Evolutionary conservation across 1,140 invertebrate species (phyloP).

Genomic region (Drosophila burlai): DNA sequence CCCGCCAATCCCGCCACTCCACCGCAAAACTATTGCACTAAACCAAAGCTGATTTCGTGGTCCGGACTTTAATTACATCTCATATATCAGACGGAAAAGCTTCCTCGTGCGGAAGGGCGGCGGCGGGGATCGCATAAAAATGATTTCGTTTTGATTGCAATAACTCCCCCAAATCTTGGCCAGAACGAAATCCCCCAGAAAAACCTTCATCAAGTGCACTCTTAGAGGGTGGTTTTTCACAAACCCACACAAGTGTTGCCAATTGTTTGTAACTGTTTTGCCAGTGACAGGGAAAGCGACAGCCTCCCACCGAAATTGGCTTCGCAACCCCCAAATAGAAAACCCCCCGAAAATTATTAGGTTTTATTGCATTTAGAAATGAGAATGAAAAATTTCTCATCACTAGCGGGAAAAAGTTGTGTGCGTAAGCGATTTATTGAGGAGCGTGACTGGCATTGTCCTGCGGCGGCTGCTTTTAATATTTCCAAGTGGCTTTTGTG

Average conservation of each 20-base stretch:
- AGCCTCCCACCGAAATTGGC: constrained; percentile 35
- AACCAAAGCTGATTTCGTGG: constrained; percentile 75
- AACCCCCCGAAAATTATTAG: constrained; percentile 69
- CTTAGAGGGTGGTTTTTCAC: constrained; percentile 58
- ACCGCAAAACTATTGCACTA: constrained; percentile 61
- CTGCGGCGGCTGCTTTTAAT: constrained; percentile 68
- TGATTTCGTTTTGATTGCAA: constrained; percentile 79
- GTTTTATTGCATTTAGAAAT: constrained; percentile 74
- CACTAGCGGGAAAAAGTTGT: constrained; percentile 55
- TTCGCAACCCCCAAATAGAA: constrained; percentile 47
- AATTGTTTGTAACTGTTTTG: constrained; percentile 75
- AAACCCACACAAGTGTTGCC: constrained; percentile 78
- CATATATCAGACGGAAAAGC: constrained; percentile 74
- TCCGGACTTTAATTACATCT: constrained; percentile 81
- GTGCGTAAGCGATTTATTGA: constrained; percentile 58
- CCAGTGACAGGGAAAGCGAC: constrained; percentile 23
- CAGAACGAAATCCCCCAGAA: neutral
- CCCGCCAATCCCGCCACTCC: constrained; percentile 4
- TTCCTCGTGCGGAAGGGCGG: constrained; percentile 39
- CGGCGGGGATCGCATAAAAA: constrained; percentile 66
- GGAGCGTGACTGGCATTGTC: constrained; percentile 49
- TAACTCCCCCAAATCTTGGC: constrained; percentile 58
- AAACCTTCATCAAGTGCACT: constrained; percentile 59
- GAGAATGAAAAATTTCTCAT: constrained; percentile 74
- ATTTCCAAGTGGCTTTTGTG: constrained; percentile 77